phyloP scores from a whole-genome alignment of 1,140 invertebrate species.

The Rhyacophila brunnea region DNA sequence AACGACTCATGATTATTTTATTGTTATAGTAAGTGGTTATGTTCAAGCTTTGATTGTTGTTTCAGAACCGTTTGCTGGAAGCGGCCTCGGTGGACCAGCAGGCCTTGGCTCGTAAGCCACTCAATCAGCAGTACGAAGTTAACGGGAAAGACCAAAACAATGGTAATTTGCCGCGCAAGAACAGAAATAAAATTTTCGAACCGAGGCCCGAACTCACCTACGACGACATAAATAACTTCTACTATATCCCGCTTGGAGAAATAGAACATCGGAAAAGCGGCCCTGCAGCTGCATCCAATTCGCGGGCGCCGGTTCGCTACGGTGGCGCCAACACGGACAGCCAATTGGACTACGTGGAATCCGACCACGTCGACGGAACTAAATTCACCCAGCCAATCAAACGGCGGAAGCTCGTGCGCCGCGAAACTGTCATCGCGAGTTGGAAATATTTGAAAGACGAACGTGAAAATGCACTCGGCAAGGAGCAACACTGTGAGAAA shows the following conservation, averaged over 20 bases:
- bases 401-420: slow-evolving; percentile 17
- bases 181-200: slow-evolving; percentile 25
- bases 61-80: slow-evolving; percentile 7
- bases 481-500: not conserved
- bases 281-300: not conserved
- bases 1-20: not conserved
- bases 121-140: slow-evolving; percentile 3
- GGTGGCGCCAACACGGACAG: slow-evolving; percentile 29
- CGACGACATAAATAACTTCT: slow-evolving; percentile 20
- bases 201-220: slow-evolving; percentile 25
- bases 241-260: not conserved
- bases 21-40: not conserved
- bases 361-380: not conserved
- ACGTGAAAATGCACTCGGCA: slow-evolving; percentile 21
- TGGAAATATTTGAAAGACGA: slow-evolving; percentile 33
- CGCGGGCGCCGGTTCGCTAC: slow-evolving; percentile 17
- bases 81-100: not conserved
- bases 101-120: not conserved
- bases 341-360: slow-evolving; percentile 16
- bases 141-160: not conserved
- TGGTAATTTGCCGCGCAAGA: not conserved
- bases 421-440: slow-evolving; percentile 32
- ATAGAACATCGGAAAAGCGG: not conserved
- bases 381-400: not conserved
- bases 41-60: not conserved